A percentile compares a stretch with the other conserved stretches of the same genome.
Conservation (phyloP, 2,113 vertebrate species). For the Gopherus evgoodei region DNA sequence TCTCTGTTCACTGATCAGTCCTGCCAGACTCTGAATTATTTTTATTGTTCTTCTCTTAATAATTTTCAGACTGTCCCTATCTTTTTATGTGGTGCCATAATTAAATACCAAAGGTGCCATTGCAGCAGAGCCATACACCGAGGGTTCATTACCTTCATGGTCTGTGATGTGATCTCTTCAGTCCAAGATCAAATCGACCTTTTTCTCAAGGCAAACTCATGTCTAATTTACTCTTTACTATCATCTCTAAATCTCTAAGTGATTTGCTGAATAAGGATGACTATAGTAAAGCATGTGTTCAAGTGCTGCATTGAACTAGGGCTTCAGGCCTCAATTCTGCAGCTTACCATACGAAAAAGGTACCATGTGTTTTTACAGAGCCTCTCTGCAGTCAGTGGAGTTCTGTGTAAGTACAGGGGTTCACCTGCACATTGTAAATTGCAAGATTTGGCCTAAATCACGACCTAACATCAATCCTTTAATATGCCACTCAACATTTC, state of each 20-base stretch:
- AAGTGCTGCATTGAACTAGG: background rate
- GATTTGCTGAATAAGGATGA: background rate
- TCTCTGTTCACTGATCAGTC: constrained; percentile 61
- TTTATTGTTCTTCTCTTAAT: constrained; percentile 73
- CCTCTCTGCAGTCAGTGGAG: background rate
- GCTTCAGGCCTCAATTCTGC: background rate
- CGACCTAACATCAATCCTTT: background rate
- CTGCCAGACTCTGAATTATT: constrained; percentile 66
- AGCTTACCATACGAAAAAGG: background rate
- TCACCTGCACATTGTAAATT: background rate
- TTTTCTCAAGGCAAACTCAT: constrained; percentile 74
- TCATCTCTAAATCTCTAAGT: constrained; percentile 58
- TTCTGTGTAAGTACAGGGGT: background rate
- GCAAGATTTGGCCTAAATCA: accelerated
- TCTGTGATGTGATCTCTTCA: constrained; percentile 63
- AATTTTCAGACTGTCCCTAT: constrained; percentile 73
- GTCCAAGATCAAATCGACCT: constrained; percentile 72
- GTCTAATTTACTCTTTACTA: constrained; percentile 68
- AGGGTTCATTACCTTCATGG: constrained; percentile 53
- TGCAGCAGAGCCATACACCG: constrained; percentile 57
- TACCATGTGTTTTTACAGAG: background rate
- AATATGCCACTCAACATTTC: background rate
- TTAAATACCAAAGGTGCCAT: constrained; percentile 73
- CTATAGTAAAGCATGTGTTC: background rate
- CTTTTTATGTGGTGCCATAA: constrained; percentile 67